A percentile compares a stretch with the other conserved stretches of the same genome.
Evolutionary conservation across 1,140 invertebrate species (phyloP).

Genomic region (Ips typographus): DNA sequence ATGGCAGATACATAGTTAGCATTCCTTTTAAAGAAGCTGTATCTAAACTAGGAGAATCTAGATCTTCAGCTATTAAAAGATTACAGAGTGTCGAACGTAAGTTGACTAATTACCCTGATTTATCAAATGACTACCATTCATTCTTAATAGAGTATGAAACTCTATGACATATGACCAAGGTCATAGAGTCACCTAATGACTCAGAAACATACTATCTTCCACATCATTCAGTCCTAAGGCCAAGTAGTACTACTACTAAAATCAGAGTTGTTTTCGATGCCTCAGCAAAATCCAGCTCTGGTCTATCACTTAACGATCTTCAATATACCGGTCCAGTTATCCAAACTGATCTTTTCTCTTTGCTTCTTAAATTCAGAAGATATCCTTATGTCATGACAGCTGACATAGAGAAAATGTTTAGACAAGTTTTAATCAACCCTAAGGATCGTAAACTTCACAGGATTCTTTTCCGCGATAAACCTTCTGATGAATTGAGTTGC

Average conservation of each 20-base stretch:
- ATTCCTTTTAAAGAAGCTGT: background rate
- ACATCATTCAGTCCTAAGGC: conserved; percentile 47
- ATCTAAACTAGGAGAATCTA: background rate
- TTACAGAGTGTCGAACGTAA: background rate
- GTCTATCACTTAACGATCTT: conserved; percentile 41
- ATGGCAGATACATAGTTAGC: background rate
- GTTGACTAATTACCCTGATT: background rate
- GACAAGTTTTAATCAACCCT: background rate
- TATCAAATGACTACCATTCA: background rate
- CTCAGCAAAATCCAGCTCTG: conserved; percentile 34
- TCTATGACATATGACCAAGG: background rate
- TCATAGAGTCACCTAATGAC: background rate
- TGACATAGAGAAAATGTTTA: conserved; percentile 8
- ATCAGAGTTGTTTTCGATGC: conserved; percentile 45
- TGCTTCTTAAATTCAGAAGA: conserved; percentile 45
- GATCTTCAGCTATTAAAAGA: background rate
- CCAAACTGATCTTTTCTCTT: conserved; percentile 48
- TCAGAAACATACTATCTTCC: conserved; percentile 30
- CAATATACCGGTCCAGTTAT: conserved; percentile 37
- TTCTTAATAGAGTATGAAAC: background rate
- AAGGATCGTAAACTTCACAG: no score
- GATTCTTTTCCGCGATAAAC: no score
- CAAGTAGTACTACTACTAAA: conserved; percentile 45
- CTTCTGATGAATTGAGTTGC: no score
- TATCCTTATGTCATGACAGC: no score